phyloP scores from a whole-genome alignment of 2,888 invertebrate species.

The Steinernema carpocapsae region DNA sequence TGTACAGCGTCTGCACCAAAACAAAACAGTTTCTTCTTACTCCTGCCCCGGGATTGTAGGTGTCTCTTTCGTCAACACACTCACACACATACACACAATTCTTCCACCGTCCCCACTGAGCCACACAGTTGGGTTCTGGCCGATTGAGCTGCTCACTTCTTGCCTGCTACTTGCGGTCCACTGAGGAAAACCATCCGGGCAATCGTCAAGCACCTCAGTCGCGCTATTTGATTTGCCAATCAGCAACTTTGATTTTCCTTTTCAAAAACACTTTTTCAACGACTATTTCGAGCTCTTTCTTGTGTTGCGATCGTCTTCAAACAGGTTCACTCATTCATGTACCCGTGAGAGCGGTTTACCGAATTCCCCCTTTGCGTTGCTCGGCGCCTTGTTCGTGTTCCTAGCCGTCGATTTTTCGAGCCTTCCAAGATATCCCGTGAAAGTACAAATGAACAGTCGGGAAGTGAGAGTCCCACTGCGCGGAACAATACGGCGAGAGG shows the following conservation, averaged over 20 bases:
- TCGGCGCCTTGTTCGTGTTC: not conserved
- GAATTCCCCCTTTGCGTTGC: slow-evolving; percentile 1
- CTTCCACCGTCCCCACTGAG: slow-evolving; percentile 20
- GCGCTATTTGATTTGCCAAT: not conserved
- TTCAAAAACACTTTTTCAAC: slow-evolving; percentile 11
- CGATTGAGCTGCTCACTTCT: slow-evolving; percentile 32
- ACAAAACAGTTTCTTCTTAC: slow-evolving; percentile 35
- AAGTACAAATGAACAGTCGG: too few relatives aligned
- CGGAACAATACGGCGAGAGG: slow-evolving; percentile 26
- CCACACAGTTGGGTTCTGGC: slow-evolving; percentile 32
- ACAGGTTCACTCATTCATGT: slow-evolving; percentile 5
- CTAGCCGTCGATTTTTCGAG: too few relatives aligned
- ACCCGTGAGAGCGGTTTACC: slow-evolving; percentile 20
- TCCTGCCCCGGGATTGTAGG: slow-evolving; percentile 34
- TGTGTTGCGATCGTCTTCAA: slow-evolving; percentile 21
- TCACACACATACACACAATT: slow-evolving; percentile 33
- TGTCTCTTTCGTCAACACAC: slow-evolving; percentile 35
- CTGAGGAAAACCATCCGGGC: slow-evolving; percentile 31
- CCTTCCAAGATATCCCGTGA: too few relatives aligned
- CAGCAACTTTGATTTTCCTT: not conserved
- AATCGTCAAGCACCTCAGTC: not conserved
- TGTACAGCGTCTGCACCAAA: slow-evolving; percentile 33
- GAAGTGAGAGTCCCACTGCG: not conserved
- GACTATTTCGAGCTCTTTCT: slow-evolving; percentile 17
- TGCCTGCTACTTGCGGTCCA: slow-evolving; percentile 22